Base-by-base conservation (phyloP, 92 coral and sea anemone species). In the Zoanthus gigantus region DNA sequence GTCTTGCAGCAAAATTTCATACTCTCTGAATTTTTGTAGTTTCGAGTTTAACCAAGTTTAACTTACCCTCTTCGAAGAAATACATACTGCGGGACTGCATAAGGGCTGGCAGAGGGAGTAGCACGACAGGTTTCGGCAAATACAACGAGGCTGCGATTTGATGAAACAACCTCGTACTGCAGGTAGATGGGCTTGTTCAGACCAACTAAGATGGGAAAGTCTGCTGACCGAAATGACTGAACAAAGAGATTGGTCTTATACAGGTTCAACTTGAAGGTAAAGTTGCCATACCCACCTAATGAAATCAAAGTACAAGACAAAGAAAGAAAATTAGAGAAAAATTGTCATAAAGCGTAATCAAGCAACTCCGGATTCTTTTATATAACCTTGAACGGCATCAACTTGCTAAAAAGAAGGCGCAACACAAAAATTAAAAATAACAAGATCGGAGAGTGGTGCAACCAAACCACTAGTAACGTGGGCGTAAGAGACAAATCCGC, bases 91-190 rank as follows among this genome's bases (percentile, higher is more conserved):
- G 92, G 92, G 71, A 77, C 82, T 6, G 92, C 86, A 17, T 90
- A 85, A n/a, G 75, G 81, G 31, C 87, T 90, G 7, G 74, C 18
- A 10, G 34, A 48, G 29, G 86, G 86, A 3, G 92, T 90, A 61
- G 92, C 92, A 34, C 42, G 68, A 31, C 92, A 90, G 60, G 72
- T 90, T 66, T 78, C 90, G 23, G 92, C 92, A 78, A 90, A 83
- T n/a, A 90, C 87, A 13, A 67, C 86, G 32, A 90, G 89, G 58
- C 75, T 80, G 56, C 75, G 73, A 71, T 60, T 79, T 7, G 71
- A 32, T 58, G 84, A 79, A 7, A 11, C 56, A 56, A 79, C 32
- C 30, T 60, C 73, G 73, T 66, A 58, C 71, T 79, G 73, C 50
- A 58, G 10, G 12, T 58, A 79, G 14, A 58, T 17, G 50, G 73